Evolutionary conservation across 2,113 vertebrate genomes (phyloP).

Genomic region (Motacilla tschutschensis): DNA sequence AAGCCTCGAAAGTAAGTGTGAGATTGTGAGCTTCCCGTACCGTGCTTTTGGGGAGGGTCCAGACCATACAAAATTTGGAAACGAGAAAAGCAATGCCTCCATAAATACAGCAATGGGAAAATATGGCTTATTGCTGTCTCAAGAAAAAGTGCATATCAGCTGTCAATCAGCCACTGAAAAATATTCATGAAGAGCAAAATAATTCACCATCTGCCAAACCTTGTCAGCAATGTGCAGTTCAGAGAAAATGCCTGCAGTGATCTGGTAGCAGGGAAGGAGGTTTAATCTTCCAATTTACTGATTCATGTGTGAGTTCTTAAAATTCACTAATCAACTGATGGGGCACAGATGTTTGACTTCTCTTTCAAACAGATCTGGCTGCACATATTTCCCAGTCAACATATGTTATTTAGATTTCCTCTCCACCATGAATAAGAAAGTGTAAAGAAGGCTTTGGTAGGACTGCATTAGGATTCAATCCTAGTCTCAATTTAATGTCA

Average conservation of each 20-base stretch:
- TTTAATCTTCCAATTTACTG: not conserved
- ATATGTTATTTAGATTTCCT: not conserved
- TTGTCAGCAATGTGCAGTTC: not conserved
- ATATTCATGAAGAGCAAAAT: not conserved
- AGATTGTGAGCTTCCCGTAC: rapidly evolving
- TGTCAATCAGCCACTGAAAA: not conserved
- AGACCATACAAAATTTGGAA: not conserved
- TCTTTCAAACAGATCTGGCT: not conserved
- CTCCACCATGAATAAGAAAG: not conserved
- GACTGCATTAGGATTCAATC: not conserved
- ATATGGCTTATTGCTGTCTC: not conserved
- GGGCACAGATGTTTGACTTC: not conserved
- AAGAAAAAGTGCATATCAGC: not conserved
- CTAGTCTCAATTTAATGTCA: not conserved
- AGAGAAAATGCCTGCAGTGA: not conserved
- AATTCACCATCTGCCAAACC: not conserved
- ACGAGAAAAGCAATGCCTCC: not conserved
- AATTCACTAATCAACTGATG: not conserved
- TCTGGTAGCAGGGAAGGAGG: not conserved
- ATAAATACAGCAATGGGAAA: not conserved
- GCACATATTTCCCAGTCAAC: not conserved
- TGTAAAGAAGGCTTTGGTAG: not conserved
- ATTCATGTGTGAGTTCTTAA: not conserved
- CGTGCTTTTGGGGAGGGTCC: not conserved
- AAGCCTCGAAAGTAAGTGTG: not conserved